Conservation (phyloP, 1,140 invertebrate genomes). For the Aethina tumida region DNA sequence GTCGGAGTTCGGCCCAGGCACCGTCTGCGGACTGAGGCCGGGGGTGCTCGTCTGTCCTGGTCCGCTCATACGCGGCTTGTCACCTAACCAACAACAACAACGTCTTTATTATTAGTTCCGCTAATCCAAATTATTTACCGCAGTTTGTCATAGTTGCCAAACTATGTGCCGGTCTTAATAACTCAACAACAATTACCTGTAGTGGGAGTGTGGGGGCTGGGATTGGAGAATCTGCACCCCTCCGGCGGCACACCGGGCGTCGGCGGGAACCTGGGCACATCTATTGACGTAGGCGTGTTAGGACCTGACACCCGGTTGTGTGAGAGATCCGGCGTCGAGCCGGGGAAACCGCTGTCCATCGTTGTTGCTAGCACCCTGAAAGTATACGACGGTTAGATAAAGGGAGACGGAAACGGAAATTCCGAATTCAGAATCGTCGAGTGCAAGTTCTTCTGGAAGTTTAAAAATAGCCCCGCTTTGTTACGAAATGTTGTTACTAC, state of each 20-base stretch:
- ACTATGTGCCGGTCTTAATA: too few species aligned
- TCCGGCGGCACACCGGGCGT: constrained; percentile 31
- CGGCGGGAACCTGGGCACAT: constrained; percentile 35
- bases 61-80: constrained; percentile 19
- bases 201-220: constrained; percentile 39
- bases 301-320: constrained; percentile 36
- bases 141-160: too few species aligned
- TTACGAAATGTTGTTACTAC: neutral
- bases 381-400: constrained; percentile 6
- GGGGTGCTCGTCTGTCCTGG: constrained; percentile 20
- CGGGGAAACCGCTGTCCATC: constrained; percentile 32
- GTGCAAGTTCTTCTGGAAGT: too few species aligned
- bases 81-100: constrained; percentile 17
- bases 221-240: constrained; percentile 37
- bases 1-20: constrained; percentile 29
- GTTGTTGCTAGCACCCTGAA: constrained; percentile 31
- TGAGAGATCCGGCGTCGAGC: constrained; percentile 26
- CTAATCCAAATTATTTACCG: too few species aligned
- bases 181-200: too few species aligned
- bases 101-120: neutral
- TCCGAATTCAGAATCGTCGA: too few species aligned
- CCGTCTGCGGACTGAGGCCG: constrained; percentile 32
- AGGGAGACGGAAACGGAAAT: neutral
- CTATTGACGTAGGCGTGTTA: constrained; percentile 39
- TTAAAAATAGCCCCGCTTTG: neutral